A percentile compares a stretch with the other conserved stretches of the same genome.
phyloP scores from a whole-genome alignment of 2,113 vertebrate species.

The Hippoglossus stenolepis region DNA sequence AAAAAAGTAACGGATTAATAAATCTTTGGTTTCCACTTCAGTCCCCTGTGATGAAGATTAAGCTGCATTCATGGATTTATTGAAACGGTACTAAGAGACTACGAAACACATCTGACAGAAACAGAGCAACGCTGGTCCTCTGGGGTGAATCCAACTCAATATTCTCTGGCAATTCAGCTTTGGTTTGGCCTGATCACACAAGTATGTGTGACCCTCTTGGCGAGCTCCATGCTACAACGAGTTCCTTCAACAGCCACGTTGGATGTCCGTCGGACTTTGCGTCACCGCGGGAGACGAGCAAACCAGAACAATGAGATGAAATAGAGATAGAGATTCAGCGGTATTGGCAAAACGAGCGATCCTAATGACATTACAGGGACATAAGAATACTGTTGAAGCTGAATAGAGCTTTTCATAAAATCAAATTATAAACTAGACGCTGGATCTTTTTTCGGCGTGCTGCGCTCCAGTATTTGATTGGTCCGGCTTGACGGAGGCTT shows the following conservation, averaged over 20 bases:
- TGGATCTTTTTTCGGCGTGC: slow-evolving; percentile 4
- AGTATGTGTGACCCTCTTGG: not conserved
- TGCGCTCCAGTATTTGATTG: not conserved
- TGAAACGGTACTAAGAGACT: slow-evolving; percentile 13
- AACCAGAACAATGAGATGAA: not conserved
- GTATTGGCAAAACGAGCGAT: not conserved
- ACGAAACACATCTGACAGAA: not conserved
- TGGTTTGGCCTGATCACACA: slow-evolving; percentile 12
- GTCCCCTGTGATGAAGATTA: not conserved
- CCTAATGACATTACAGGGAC: not conserved
- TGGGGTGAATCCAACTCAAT: not conserved
- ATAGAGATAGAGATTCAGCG: not conserved
- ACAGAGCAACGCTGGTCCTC: not conserved
- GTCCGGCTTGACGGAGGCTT: slow-evolving; percentile 21
- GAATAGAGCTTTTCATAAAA: not conserved
- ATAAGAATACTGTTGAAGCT: not conserved
- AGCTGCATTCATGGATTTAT: not conserved
- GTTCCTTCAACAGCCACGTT: not conserved
- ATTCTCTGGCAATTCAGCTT: slow-evolving; percentile 3
- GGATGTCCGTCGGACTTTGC: not conserved
- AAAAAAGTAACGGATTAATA: not conserved
- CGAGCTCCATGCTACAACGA: not conserved
- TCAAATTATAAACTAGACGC: slow-evolving; percentile 10
- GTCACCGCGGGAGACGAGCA: not conserved
- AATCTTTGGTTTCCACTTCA: not conserved